These are phyloP conservation scores for Pseudomyrmex concolor DNA, from an alignment of 1,140 invertebrate genomes.

Conservation along the genomic window DNA sequence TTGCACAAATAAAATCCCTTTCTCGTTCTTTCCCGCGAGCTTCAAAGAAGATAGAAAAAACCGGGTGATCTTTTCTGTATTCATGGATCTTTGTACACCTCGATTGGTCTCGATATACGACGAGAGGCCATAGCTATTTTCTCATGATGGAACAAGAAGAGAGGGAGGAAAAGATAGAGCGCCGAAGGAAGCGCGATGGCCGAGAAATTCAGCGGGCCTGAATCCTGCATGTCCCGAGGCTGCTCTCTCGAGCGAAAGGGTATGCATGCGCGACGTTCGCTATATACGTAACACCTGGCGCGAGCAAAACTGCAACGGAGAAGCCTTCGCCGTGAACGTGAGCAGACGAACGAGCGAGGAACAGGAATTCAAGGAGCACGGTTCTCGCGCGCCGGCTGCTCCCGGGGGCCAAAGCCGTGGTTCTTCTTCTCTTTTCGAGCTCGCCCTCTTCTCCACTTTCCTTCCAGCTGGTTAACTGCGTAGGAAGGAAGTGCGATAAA, in stretches of 20 bases:
- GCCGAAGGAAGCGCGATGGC: constrained; percentile 24
- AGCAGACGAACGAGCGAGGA: constrained; percentile 50
- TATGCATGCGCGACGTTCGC: constrained; percentile 27
- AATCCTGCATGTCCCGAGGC: constrained; percentile 59
- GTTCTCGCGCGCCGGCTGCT: constrained; percentile 59
- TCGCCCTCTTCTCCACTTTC: constrained; percentile 47
- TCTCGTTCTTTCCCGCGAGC: not conserved
- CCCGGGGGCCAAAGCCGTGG: constrained; percentile 18
- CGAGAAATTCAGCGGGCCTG: constrained; percentile 65
- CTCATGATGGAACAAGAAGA: not conserved
- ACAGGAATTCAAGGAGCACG: constrained; percentile 67
- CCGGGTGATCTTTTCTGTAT: constrained; percentile 4
- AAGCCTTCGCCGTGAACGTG: constrained; percentile 34
- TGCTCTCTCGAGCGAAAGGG: constrained; percentile 22
- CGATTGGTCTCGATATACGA: not conserved
- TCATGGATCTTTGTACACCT: not conserved
- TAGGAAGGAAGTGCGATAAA: constrained; percentile 60
- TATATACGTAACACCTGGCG: constrained; percentile 49
- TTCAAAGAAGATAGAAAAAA: not conserved
- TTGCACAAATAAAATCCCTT: constrained; percentile 4
- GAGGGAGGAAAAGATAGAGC: constrained; percentile 15
- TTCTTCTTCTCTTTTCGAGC: constrained; percentile 44
- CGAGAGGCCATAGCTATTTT: not conserved
- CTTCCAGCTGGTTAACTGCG: constrained; percentile 65
- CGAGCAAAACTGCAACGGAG: not conserved